Evolutionary conservation across 2,888 invertebrate species (phyloP), one percentile per base, ranked within the genome.

Genomic region (Cheilosia grossa): DNA sequence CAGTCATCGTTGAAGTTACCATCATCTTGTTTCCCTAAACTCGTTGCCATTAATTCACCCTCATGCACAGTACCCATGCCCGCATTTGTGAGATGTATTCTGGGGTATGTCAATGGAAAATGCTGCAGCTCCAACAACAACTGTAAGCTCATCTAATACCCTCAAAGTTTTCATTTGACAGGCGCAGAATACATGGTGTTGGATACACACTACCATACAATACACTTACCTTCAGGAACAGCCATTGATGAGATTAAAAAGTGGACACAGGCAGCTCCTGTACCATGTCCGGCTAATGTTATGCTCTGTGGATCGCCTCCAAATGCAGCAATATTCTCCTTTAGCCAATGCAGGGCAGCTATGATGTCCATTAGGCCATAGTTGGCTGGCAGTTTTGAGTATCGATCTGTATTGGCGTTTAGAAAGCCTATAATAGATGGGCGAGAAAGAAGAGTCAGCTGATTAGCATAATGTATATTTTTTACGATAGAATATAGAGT

Each of bases 351-450:
- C 86, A 99, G 93, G 0, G 98, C 98, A 0, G 98, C 98, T 88
- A 98, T 97, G 92, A 98, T 97, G 92, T 99, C 99, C 96, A 98
- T 97, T 77, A 99, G 95, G n/a, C 99, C 99, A 92, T 98, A 98
- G 94, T 99, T 99, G 59, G 97, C 96, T 49, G 97, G 97, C 40
- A 97, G 96, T 85, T 96, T 95, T 56, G 96, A 95, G 92, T 95
- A 96, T 87, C 96, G 96, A 92, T 97, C 97, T 27, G 96, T 96
- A 90, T 97, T 96, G 80, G 97, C 97, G 91, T 97, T 97, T 79
- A 97, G 94, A 92, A 97, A 97, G 89, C 97, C 97, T 97, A 94
- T 13, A 93, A 92, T 88, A 88, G 27, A 69, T 49, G 47, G 24
- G 49, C 10, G 13, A 37, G 37, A 37, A 24, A 51, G 9, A 44